phyloP scores from a whole-genome alignment of 2,797 vertebrate species.

The Notoglanidium macrostoma region DNA sequence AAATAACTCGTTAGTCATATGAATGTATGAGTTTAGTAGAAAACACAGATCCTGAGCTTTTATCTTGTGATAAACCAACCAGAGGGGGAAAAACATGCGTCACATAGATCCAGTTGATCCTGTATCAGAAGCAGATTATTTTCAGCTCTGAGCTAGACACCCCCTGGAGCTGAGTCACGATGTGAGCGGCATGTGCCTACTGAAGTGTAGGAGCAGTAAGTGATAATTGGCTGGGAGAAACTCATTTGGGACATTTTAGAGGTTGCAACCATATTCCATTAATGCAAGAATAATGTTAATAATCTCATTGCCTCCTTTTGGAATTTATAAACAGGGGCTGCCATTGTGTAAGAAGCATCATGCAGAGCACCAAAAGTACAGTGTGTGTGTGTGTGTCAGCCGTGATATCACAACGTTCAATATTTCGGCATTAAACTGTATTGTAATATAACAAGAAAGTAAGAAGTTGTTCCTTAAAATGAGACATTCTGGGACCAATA shows the following conservation, averaged over 20 bases:
- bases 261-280: background rate
- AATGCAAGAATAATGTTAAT: slow-evolving; percentile 2
- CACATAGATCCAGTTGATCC: slow-evolving; percentile 20
- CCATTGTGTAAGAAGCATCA: background rate
- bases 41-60: slow-evolving; percentile 18
- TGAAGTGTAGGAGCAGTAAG: slow-evolving; percentile 16
- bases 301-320: background rate
- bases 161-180: slow-evolving; percentile 11
- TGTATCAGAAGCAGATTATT: slow-evolving; percentile 38
- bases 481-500: background rate
- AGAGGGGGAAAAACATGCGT: background rate
- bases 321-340: background rate
- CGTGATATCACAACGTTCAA: background rate
- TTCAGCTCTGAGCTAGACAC: slow-evolving; percentile 2
- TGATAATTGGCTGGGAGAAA: slow-evolving; percentile 19
- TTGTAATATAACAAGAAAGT: background rate
- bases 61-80: slow-evolving; percentile 36
- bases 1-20: background rate
- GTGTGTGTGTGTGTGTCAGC: background rate
- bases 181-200: background rate
- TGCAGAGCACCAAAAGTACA: background rate
- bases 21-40: too few species aligned
- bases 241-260: slow-evolving; percentile 18
- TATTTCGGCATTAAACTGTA: background rate
- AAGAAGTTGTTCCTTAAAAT: background rate